A percentile compares a stretch with the other conserved stretches of the same genome.
phyloP scores from a whole-genome alignment of 2,888 invertebrate genomes.

The Pilophorus perplexus region DNA sequence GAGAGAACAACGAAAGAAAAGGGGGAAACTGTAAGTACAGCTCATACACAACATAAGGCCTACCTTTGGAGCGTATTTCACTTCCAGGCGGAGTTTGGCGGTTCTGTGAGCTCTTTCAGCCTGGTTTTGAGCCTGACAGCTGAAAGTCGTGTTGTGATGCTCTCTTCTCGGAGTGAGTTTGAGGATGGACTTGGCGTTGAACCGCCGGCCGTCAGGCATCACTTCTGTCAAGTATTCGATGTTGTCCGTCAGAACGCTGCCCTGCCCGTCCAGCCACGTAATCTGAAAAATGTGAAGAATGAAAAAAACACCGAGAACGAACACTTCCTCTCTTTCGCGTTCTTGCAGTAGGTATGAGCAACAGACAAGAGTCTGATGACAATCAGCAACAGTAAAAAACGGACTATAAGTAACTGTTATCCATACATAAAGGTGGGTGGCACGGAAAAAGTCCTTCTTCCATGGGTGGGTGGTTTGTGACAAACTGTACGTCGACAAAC shows the following conservation, averaged over 20 bases:
- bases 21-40: too few relatives aligned
- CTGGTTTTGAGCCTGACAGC: constrained; percentile 89
- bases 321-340: too few relatives aligned
- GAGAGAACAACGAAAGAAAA: too few relatives aligned
- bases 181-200: constrained; percentile 79
- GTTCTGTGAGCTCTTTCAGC: constrained; percentile 82
- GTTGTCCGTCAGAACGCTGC: constrained; percentile 76
- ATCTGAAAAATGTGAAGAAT: too few relatives aligned
- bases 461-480: too few relatives aligned
- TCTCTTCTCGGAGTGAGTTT: constrained; percentile 81
- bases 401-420: too few relatives aligned
- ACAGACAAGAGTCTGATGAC: too few relatives aligned
- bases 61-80: constrained; percentile 83
- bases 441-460: too few relatives aligned
- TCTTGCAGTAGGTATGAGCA: constrained; percentile 9
- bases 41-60: too few relatives aligned
- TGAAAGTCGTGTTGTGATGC: constrained; percentile 87
- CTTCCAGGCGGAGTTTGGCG: constrained; percentile 77
- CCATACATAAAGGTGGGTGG: too few relatives aligned
- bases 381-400: too few relatives aligned
- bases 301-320: constrained; percentile 47
- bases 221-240: constrained; percentile 71
- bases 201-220: constrained; percentile 74
- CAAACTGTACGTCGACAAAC: too few relatives aligned
- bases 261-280: constrained; percentile 88